Evolutionary conservation across 2,888 invertebrate species (phyloP).

Genomic region (Leptinotarsa tumamoca): DNA sequence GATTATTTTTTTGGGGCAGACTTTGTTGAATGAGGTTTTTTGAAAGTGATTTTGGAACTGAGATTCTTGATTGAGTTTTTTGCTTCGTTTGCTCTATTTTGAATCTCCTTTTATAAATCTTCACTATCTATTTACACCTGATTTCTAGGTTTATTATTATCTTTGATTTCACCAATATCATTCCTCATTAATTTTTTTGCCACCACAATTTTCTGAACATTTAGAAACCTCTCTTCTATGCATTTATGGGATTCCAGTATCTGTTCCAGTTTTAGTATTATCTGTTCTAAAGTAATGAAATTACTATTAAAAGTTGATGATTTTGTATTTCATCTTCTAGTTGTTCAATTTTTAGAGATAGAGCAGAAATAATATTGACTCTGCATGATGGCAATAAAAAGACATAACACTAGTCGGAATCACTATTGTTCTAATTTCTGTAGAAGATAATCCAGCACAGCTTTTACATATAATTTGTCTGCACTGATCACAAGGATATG

Average conservation of each 20-base stretch:
- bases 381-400: conserved; percentile 11
- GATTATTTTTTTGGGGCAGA: no score
- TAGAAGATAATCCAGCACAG: not conserved
- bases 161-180: no score
- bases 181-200: no score
- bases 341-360: not conserved
- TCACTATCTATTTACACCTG: not conserved
- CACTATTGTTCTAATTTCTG: not conserved
- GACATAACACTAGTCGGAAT: not conserved
- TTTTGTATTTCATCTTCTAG: no score
- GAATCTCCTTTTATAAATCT: not conserved
- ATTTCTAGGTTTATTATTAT: not conserved
- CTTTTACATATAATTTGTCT: conserved; percentile 9
- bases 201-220: no score
- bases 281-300: conserved; percentile 11
- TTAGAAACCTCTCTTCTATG: not conserved
- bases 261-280: not conserved
- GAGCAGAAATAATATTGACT: not conserved
- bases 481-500: not conserved
- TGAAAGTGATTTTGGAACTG: not conserved
- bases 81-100: not conserved
- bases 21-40: not conserved
- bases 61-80: not conserved
- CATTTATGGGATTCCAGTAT: conserved; percentile 9
- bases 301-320: not conserved